Conservation (phyloP, 30 jellyfish, hydroid and myxozoan genomes). For the Mastigias papua region DNA sequence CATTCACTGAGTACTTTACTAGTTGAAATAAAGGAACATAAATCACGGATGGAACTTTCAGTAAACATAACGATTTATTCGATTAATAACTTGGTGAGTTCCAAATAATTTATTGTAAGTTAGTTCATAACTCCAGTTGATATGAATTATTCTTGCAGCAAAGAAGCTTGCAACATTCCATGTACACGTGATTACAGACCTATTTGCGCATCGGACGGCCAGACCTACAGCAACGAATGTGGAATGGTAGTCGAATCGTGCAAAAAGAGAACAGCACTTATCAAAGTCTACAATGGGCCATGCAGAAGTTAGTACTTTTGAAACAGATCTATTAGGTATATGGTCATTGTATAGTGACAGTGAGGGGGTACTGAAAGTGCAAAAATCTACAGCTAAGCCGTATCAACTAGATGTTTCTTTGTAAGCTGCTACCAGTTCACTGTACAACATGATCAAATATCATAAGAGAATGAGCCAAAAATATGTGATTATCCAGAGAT, state of each 20-base stretch:
- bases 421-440: too few species aligned
- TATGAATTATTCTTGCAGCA: constrained; percentile 5
- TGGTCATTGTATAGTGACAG: too few species aligned
- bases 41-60: neutral
- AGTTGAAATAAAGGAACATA: neutral
- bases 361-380: too few species aligned
- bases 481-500: too few species aligned
- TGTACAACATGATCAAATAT: too few species aligned
- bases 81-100: neutral
- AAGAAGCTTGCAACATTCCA: constrained; percentile 47
- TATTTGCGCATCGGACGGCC: constrained; percentile 50
- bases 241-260: constrained; percentile 27
- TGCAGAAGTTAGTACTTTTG: constrained; percentile 28
- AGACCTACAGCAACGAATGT: constrained; percentile 46
- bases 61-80: neutral
- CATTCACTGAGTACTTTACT: neutral
- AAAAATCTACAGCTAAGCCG: too few species aligned
- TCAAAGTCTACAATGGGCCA: constrained; percentile 25
- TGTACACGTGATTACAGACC: constrained; percentile 43
- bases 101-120: neutral
- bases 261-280: constrained; percentile 34
- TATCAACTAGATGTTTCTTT: too few species aligned
- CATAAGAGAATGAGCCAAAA: too few species aligned
- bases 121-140: too few species aligned
- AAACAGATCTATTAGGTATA: too few species aligned